Conservation (phyloP, 2,113 vertebrate species). For the Carassius carassius region DNA sequence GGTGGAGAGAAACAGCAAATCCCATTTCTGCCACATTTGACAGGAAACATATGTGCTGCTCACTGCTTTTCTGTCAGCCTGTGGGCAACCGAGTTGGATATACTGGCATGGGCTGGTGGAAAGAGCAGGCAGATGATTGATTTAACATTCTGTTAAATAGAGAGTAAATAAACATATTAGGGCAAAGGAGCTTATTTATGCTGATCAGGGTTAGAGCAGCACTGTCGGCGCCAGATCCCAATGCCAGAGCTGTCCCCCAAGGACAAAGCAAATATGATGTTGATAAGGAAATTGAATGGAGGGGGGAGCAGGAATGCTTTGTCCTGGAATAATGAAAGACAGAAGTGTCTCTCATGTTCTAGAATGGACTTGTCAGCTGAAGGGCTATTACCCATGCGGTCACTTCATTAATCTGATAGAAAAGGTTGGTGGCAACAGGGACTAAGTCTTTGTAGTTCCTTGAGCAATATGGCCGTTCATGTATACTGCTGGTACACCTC, state of each 20-base stretch:
- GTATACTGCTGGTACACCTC: slow-evolving; percentile 12
- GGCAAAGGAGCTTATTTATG: slow-evolving; percentile 45
- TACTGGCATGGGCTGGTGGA: slow-evolving; percentile 48
- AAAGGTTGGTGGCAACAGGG: slow-evolving; percentile 53
- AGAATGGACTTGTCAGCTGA: slow-evolving; percentile 65
- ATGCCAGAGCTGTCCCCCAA: slow-evolving; percentile 47
- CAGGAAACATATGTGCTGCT: slow-evolving; percentile 43
- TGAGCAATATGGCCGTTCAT: slow-evolving; percentile 40
- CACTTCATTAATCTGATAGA: slow-evolving; percentile 65
- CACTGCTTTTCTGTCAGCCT: slow-evolving; percentile 46
- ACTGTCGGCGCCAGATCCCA: slow-evolving; percentile 50
- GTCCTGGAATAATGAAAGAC: slow-evolving; percentile 61
- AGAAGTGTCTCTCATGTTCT: slow-evolving; percentile 61
- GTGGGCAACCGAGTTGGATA: slow-evolving; percentile 42
- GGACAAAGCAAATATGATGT: slow-evolving; percentile 62
- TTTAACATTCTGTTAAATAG: slow-evolving; percentile 61
- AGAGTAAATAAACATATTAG: slow-evolving; percentile 66
- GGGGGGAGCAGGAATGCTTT: slow-evolving; percentile 41
- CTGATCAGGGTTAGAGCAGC: slow-evolving; percentile 38
- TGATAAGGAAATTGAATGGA: slow-evolving; percentile 49
- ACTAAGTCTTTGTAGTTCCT: slow-evolving; percentile 57
- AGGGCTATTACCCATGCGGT: slow-evolving; percentile 62
- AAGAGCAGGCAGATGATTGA: slow-evolving; percentile 63
- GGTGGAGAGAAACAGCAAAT: slow-evolving; percentile 7
- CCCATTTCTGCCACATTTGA: slow-evolving; percentile 24